A percentile compares a stretch with the other conserved stretches of the same genome.
These are phyloP conservation scores for Hypotaenidia okinawae DNA, from an alignment of 2,797 vertebrate species.

Conservation along the genomic window DNA sequence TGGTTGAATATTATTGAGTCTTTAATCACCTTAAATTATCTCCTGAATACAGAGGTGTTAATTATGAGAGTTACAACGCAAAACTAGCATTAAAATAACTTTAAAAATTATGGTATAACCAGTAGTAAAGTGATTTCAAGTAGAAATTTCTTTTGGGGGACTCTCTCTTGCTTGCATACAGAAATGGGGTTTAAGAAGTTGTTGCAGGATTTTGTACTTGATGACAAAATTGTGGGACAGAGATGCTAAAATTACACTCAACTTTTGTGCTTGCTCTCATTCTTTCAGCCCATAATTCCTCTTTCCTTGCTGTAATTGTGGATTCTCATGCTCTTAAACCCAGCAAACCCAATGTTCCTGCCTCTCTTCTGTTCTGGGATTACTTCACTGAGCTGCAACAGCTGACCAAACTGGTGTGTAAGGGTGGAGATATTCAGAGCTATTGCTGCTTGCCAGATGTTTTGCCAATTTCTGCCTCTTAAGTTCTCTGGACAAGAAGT, in stretches of 20 bases:
- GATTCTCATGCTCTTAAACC: neutral
- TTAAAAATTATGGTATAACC: neutral
- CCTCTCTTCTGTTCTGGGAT: neutral
- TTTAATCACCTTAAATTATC: neutral
- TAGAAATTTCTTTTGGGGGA: neutral
- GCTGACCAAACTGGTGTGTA: no score
- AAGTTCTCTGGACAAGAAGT: neutral
- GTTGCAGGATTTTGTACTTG: neutral
- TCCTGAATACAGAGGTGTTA: neutral
- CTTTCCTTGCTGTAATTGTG: neutral
- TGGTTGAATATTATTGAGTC: neutral
- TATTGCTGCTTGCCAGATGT: neutral
- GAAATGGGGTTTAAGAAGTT: neutral
- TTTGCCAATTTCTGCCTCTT: neutral
- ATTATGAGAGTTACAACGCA: neutral
- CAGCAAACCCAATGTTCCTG: neutral
- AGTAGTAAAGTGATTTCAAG: neutral
- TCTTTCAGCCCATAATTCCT: neutral
- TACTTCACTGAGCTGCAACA: neutral
- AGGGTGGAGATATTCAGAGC: neutral
- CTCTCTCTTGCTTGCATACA: neutral
- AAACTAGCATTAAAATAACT: neutral
- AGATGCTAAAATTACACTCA: neutral
- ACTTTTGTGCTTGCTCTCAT: rapidly evolving
- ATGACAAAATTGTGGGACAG: neutral